These are phyloP conservation scores for Emmelina monodactyla DNA, from an alignment of 2,888 invertebrate species.

Conservation along the genomic window DNA sequence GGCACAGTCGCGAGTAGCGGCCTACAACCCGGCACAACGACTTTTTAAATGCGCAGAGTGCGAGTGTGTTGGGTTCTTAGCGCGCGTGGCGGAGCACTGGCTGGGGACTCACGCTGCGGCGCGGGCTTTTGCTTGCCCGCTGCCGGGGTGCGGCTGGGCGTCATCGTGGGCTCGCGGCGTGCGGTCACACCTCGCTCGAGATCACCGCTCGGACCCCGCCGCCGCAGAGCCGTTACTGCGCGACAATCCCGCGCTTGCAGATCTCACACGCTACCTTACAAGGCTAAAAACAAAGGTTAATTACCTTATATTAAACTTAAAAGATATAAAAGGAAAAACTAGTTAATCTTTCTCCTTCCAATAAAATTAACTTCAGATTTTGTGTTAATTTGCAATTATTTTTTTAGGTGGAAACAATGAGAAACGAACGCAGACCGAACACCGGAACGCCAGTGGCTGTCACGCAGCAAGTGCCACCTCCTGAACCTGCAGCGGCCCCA, in stretches of 20 bases:
- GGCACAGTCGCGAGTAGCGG: slow-evolving; percentile 82
- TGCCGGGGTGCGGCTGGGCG: slow-evolving; percentile 77
- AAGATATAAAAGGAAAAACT: background rate
- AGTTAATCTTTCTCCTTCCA: no score
- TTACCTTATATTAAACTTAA: no score
- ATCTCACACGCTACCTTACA: slow-evolving; percentile 75
- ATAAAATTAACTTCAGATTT: no score
- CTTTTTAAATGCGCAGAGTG: slow-evolving; percentile 79
- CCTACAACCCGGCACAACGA: slow-evolving; percentile 79
- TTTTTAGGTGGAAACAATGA: slow-evolving; percentile 49
- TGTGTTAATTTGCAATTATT: no score
- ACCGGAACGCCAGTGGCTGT: slow-evolving; percentile 12
- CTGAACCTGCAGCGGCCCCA: slow-evolving; percentile 13
- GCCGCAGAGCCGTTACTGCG: slow-evolving; percentile 69
- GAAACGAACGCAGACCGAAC: slow-evolving; percentile 20
- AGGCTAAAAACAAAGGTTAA: slow-evolving; percentile 70
- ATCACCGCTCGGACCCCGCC: slow-evolving; percentile 74
- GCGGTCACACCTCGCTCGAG: slow-evolving; percentile 74
- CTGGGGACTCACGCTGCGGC: slow-evolving; percentile 70
- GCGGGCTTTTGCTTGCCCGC: slow-evolving; percentile 71
- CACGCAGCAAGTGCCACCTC: slow-evolving; percentile 15
- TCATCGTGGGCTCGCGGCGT: slow-evolving; percentile 80
- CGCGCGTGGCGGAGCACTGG: slow-evolving; percentile 80
- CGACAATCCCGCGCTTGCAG: slow-evolving; percentile 77
- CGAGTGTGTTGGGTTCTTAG: slow-evolving; percentile 77